Percentiles rank a stretch among this genome's conserved stretches.
Conservation (phyloP, 2,797 vertebrate species). For the Sebastes cheni region DNA sequence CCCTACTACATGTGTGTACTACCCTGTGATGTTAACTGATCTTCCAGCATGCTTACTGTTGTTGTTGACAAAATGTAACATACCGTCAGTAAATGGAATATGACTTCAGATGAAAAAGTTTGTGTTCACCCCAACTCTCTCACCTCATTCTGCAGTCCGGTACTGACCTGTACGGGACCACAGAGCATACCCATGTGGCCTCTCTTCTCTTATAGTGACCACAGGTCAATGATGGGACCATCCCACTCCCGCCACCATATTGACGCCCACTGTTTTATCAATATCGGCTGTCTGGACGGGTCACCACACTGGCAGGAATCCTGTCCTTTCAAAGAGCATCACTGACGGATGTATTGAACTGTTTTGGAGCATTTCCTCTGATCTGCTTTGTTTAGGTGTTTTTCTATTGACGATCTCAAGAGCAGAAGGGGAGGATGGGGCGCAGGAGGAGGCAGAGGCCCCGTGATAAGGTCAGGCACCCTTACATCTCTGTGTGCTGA, state of each 20-base stretch:
- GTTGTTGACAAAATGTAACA: background rate
- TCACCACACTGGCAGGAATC: conserved; percentile 43
- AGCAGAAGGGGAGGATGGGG: conserved; percentile 36
- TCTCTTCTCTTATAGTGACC: conserved; percentile 4
- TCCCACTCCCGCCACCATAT: conserved; percentile 14
- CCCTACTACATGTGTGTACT: background rate
- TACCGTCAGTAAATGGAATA: background rate
- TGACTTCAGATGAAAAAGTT: background rate
- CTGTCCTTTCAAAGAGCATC: conserved; percentile 59
- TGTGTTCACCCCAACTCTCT: background rate
- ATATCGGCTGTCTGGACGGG: conserved; percentile 49
- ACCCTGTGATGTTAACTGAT: background rate
- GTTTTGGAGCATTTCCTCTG: conserved; percentile 67
- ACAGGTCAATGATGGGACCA: conserved; percentile 39
- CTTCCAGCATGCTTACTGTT: background rate
- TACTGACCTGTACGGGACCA: background rate
- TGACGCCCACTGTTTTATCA: conserved; percentile 30
- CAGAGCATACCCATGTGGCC: background rate
- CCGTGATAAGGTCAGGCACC: conserved; percentile 67
- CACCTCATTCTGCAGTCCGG: background rate
- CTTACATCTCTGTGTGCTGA: conserved; percentile 65
- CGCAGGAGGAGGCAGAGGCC: conserved; percentile 33
- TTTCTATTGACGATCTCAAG: conserved; percentile 46
- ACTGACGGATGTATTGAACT: conserved; percentile 65
- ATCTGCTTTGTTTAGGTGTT: conserved; percentile 53